Evolutionary conservation across 2,113 vertebrate species (phyloP).

Genomic region (Oncorhynchus masou): DNA sequence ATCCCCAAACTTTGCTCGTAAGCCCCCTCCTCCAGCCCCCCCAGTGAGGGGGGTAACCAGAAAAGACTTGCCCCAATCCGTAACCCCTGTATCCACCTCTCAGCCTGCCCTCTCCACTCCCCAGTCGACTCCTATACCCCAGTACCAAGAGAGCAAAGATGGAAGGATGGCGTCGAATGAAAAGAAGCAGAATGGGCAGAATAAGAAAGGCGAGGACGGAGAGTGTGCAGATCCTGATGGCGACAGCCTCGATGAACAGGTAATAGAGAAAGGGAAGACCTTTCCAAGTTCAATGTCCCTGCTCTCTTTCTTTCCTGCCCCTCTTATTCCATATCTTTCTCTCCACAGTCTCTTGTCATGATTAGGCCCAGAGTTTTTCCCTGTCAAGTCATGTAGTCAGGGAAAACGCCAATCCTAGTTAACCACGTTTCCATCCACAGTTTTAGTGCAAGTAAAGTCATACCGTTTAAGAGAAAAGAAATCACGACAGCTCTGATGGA

Average conservation of each 20-base stretch:
- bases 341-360: not conserved
- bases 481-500: too few species aligned
- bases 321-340: not conserved
- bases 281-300: not conserved
- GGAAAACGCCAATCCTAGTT: too few species aligned
- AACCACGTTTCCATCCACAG: too few species aligned
- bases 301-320: not conserved
- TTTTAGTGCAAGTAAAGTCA: too few species aligned
- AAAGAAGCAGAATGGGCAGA: slow-evolving; percentile 30
- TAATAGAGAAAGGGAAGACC: slow-evolving; percentile 12
- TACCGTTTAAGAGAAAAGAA: too few species aligned
- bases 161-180: slow-evolving; percentile 42
- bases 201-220: slow-evolving; percentile 46
- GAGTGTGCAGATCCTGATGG: slow-evolving; percentile 43
- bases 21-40: slow-evolving; percentile 76
- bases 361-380: not conserved
- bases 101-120: slow-evolving; percentile 9
- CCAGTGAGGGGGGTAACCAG: slow-evolving; percentile 75
- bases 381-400: too few species aligned
- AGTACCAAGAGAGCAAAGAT: slow-evolving; percentile 32
- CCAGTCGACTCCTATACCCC: not conserved
- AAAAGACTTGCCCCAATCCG: slow-evolving; percentile 59
- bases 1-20: slow-evolving; percentile 69
- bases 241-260: slow-evolving; percentile 57
- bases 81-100: slow-evolving; percentile 1